Percentiles rank a stretch among this genome's conserved stretches.
phyloP scores from a whole-genome alignment of 2,113 vertebrate species.

The Uropsilus gracilis region DNA sequence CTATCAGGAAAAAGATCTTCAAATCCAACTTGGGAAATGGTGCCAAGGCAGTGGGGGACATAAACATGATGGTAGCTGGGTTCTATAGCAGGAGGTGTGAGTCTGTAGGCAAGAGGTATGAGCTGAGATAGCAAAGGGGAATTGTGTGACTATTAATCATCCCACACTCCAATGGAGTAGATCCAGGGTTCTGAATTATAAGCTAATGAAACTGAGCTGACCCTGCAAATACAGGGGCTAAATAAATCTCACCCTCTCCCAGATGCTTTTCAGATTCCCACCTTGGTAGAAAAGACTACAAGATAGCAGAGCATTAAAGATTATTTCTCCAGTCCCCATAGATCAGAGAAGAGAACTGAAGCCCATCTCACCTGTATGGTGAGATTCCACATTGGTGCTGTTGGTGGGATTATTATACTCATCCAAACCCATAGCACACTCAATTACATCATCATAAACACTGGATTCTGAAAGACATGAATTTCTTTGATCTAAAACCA shows the following conservation, averaged over 20 bases:
- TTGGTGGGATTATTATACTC: too few relatives aligned
- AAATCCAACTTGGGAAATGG: background rate
- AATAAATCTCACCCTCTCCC: background rate
- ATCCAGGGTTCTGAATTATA: background rate
- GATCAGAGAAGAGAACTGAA: background rate
- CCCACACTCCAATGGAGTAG: background rate
- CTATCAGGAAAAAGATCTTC: background rate
- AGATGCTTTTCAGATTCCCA: background rate
- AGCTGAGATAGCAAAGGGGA: background rate
- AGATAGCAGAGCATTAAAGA: background rate
- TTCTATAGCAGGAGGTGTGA: background rate
- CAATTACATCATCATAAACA: too few relatives aligned
- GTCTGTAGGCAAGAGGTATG: background rate
- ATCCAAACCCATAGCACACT: too few relatives aligned
- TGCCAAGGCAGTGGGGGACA: background rate
- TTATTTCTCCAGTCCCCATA: background rate
- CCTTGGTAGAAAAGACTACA: background rate
- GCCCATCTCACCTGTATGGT: background rate
- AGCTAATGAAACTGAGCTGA: background rate
- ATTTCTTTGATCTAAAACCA: accelerated
- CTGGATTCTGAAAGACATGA: accelerated
- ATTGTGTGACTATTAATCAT: background rate
- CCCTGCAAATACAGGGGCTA: background rate
- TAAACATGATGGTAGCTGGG: background rate
- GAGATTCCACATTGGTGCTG: background rate